A percentile compares a stretch with the other conserved stretches of the same genome.
Evolutionary conservation across 2,888 invertebrate species (phyloP).

Genomic region (Agrotis segetum): DNA sequence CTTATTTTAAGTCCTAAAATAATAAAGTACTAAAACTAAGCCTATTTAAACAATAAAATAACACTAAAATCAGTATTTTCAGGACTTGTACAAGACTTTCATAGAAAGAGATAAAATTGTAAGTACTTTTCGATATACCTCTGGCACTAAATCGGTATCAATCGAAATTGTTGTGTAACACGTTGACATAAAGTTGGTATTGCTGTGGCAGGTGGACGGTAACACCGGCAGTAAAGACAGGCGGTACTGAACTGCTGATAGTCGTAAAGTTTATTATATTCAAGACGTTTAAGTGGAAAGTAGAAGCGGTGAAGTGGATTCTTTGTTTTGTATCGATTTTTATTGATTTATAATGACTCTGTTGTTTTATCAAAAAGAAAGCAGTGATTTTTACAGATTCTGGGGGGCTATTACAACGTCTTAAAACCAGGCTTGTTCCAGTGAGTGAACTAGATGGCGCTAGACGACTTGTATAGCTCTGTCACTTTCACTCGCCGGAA

Average conservation of each 20-base stretch:
- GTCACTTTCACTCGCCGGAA: too few relatives aligned
- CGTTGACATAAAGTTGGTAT: conserved; percentile 68
- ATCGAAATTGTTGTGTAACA: conserved; percentile 69
- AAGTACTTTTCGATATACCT: conserved; percentile 27
- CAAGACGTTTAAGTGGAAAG: conserved; percentile 33
- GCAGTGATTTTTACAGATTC: too few relatives aligned
- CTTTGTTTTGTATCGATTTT: conserved; percentile 38
- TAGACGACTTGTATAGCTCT: too few relatives aligned
- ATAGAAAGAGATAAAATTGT: conserved; percentile 53
- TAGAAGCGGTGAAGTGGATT: conserved; percentile 13
- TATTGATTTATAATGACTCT: conserved; percentile 18
- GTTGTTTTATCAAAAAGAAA: too few relatives aligned
- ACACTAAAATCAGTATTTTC: conserved; percentile 42
- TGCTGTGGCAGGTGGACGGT: conserved; percentile 63
- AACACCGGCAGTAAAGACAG: conserved; percentile 67
- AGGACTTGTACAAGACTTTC: conserved; percentile 47
- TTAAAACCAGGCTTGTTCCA: too few relatives aligned
- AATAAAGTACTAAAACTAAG: conserved; percentile 5
- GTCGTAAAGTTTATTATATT: conserved; percentile 74
- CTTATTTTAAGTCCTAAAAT: conserved; percentile 33
- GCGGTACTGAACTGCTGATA: conserved; percentile 50
- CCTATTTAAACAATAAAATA: conserved; percentile 46
- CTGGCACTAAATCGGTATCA: conserved; percentile 23
- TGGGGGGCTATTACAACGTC: too few relatives aligned
- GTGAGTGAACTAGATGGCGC: too few relatives aligned